Percentiles rank a stretch among this genome's conserved stretches.
phyloP scores from a whole-genome alignment of 1,140 invertebrate genomes.

The Coptotermes formosanus region DNA sequence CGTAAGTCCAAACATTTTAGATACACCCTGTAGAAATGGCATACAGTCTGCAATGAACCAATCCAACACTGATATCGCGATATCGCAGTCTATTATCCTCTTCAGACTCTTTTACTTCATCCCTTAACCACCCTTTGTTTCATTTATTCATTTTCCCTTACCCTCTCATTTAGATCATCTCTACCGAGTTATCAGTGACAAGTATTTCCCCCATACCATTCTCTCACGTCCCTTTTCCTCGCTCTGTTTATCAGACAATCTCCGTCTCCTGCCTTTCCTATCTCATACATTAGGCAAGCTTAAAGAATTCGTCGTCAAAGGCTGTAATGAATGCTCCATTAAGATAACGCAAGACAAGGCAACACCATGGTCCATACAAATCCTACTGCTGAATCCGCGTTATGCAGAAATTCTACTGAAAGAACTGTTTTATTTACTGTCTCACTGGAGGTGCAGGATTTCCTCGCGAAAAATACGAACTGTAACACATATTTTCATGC shows the following conservation, averaged over 20 bases:
- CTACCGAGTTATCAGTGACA: background rate
- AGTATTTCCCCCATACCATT: background rate
- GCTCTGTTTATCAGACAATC: background rate
- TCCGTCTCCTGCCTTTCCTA: conserved; percentile 6
- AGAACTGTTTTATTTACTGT: no score
- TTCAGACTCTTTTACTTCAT: background rate
- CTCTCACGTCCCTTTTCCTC: background rate
- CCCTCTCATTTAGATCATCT: background rate
- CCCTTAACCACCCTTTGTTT: conserved; percentile 4
- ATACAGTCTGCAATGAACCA: background rate
- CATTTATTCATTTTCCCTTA: conserved; percentile 11
- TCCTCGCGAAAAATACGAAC: no score
- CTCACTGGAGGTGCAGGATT: no score
- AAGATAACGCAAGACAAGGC: background rate
- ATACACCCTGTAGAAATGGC: background rate
- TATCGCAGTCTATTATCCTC: background rate
- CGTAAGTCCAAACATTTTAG: no score
- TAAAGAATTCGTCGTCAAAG: conserved; percentile 2
- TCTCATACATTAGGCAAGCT: conserved; percentile 5
- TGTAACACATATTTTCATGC: no score
- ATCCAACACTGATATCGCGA: background rate
- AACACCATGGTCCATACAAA: no score
- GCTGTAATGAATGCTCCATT: conserved; percentile 5
- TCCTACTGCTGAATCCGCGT: background rate
- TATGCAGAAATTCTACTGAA: background rate